These are phyloP conservation scores for Dromaius novaehollandiae DNA, from an alignment of 2,113 vertebrate genomes.

Conservation along the genomic window DNA sequence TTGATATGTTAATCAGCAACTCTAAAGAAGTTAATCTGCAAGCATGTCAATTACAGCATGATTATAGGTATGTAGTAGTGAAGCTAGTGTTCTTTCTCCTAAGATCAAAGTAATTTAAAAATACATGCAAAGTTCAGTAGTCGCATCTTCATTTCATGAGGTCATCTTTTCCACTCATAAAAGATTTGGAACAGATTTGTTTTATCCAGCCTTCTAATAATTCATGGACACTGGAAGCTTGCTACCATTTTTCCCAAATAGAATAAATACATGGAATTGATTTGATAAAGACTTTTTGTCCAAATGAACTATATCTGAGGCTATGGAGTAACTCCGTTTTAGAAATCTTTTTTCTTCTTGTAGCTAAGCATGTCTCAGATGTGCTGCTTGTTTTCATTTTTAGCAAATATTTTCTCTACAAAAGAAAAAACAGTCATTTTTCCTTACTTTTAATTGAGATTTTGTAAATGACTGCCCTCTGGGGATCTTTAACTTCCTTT, in stretches of 20 bases:
- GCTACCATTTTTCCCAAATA: background rate
- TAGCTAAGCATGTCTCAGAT: background rate
- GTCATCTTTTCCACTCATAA: background rate
- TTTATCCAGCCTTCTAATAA: background rate
- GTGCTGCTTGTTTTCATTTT: background rate
- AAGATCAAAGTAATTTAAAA: background rate
- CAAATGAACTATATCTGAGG: background rate
- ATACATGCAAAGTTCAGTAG: background rate
- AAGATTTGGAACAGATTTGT: background rate
- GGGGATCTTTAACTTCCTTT: background rate
- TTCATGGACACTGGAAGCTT: background rate
- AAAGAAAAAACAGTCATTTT: background rate
- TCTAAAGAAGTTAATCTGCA: constrained; percentile 3
- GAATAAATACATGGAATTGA: background rate
- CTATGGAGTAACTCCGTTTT: background rate
- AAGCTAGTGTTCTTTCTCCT: background rate
- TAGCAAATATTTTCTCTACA: background rate
- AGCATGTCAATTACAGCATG: background rate
- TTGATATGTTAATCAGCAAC: background rate
- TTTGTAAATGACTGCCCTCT: background rate
- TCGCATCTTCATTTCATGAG: background rate
- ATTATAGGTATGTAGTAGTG: background rate
- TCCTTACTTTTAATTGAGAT: background rate
- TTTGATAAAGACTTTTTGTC: background rate
- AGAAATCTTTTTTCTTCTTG: background rate